phyloP scores from a whole-genome alignment of 2,888 invertebrate species.

The Periphyllus acericola region DNA sequence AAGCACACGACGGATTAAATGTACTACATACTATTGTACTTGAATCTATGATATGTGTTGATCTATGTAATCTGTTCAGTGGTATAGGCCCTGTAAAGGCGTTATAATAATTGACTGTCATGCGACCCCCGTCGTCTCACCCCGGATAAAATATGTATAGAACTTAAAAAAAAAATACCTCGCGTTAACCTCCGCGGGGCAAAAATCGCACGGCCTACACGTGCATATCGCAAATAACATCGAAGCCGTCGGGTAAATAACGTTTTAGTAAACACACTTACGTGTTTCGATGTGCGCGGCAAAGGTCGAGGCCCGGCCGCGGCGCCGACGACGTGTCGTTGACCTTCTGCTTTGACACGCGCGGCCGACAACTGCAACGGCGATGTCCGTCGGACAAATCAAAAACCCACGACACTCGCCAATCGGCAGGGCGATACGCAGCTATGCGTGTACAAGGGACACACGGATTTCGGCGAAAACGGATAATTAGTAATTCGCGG shows the following conservation, averaged over 20 bases:
- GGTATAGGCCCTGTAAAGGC: too few species aligned
- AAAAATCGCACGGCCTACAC: not conserved
- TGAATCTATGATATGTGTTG: too few species aligned
- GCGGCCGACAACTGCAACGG: not conserved
- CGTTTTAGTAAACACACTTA: not conserved
- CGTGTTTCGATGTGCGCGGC: not conserved
- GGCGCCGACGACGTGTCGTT: not conserved
- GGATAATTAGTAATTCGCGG: not conserved
- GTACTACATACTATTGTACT: too few species aligned
- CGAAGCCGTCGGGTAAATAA: not conserved
- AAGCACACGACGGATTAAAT: too few species aligned
- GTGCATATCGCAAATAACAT: not conserved
- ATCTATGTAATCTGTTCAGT: too few species aligned
- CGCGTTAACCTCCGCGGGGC: not conserved
- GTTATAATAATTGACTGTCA: too few species aligned
- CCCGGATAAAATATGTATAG: too few species aligned
- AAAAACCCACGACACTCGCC: not conserved
- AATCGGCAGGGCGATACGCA: not conserved
- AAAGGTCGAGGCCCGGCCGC: not conserved
- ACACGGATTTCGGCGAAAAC: not conserved
- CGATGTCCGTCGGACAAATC: not conserved
- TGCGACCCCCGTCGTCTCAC: too few species aligned
- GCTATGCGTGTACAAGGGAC: not conserved
- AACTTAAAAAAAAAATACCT: too few species aligned
- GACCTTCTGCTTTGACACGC: not conserved